Conservation (phyloP, 2,797 vertebrate species). For the Artibeus jamaicensis region DNA sequence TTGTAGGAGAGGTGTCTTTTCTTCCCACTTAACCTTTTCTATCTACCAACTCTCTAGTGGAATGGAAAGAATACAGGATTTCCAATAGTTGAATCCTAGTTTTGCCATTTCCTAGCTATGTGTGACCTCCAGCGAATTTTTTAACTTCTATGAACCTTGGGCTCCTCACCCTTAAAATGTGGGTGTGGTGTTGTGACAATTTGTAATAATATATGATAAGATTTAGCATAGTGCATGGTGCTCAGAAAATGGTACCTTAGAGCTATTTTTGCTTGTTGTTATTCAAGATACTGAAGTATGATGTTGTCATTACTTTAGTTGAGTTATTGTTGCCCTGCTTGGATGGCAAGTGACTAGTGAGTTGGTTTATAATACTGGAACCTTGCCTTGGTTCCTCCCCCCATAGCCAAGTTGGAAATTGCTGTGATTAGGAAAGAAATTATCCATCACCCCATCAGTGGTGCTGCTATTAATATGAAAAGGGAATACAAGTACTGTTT, state of each 20-base stretch:
- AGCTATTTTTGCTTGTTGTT: constrained; percentile 7
- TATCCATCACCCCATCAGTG: background rate
- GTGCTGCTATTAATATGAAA: constrained; percentile 20
- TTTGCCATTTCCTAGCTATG: constrained; percentile 46
- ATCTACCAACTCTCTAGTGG: background rate
- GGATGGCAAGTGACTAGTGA: constrained; percentile 33
- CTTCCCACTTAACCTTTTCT: constrained; percentile 1
- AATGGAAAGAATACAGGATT: constrained; percentile 44
- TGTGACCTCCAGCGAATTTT: background rate
- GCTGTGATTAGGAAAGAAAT: constrained; percentile 33
- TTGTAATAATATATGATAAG: background rate
- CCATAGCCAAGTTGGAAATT: constrained; percentile 20
- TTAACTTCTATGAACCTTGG: constrained; percentile 12
- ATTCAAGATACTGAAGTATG: constrained; percentile 45
- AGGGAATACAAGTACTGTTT: constrained; percentile 12
- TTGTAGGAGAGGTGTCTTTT: background rate
- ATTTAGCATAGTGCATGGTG: background rate
- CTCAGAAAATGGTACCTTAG: background rate
- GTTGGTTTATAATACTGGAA: constrained; percentile 39
- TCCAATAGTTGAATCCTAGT: constrained; percentile 17
- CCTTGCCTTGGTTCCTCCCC: background rate
- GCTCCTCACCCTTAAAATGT: constrained; percentile 46
- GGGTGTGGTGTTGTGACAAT: constrained; percentile 7
- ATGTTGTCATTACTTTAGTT: constrained; percentile 17
- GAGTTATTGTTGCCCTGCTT: constrained; percentile 32